These are phyloP conservation scores for Pseudococcus viburni DNA, from an alignment of 2,888 invertebrate species.

Conservation along the genomic window DNA sequence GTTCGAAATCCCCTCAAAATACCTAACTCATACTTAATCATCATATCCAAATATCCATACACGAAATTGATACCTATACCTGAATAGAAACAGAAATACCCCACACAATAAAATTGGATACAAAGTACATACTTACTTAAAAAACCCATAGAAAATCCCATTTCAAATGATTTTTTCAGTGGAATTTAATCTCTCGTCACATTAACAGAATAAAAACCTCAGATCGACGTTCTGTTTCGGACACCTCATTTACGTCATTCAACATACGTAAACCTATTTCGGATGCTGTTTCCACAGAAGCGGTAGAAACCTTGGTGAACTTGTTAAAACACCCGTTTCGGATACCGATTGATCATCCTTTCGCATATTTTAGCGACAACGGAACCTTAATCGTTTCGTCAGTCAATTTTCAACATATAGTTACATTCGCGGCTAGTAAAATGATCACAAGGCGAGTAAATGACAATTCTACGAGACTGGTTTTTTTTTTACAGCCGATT, in stretches of 20 bases:
- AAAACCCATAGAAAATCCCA: neutral
- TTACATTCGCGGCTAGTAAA: neutral
- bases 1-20: too few species aligned
- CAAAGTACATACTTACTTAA: neutral
- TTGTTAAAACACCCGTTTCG: neutral
- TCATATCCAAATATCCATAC: too few species aligned
- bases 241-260: constrained; percentile 26
- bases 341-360: constrained; percentile 26
- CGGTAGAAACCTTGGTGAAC: neutral
- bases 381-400: constrained; percentile 31
- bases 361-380: constrained; percentile 46
- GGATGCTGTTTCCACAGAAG: neutral
- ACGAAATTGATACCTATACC: too few species aligned
- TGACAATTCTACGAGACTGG: neutral
- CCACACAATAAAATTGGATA: too few species aligned
- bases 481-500: neutral
- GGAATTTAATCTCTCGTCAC: neutral
- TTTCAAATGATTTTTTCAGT: neutral
- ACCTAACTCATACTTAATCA: too few species aligned
- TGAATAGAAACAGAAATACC: too few species aligned
- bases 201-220: neutral
- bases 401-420: neutral
- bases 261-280: neutral
- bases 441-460: neutral
- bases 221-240: neutral